A percentile compares a stretch with the other conserved stretches of the same genome.
Conservation (phyloP, 1,140 invertebrate genomes). For the Drosophila tsacasi region DNA sequence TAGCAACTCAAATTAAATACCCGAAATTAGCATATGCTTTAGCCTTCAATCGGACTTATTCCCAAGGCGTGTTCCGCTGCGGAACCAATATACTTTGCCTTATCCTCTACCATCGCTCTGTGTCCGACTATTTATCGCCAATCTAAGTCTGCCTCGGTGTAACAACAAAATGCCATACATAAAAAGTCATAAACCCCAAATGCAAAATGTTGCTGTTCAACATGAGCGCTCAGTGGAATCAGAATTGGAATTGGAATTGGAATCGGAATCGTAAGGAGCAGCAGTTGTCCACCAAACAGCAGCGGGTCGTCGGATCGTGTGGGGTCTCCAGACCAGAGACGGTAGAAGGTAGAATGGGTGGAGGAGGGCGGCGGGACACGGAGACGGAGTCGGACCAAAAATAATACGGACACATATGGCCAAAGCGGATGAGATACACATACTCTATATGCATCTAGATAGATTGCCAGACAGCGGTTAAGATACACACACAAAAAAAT, state of each 20-base stretch:
- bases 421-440: constrained; percentile 40
- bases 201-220: constrained; percentile 64
- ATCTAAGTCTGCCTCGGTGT: constrained; percentile 50
- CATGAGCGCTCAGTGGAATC: constrained; percentile 41
- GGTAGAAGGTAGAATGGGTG: background rate
- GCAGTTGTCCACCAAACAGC: constrained; percentile 6
- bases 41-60: constrained; percentile 18
- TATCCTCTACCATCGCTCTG: constrained; percentile 40
- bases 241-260: constrained; percentile 14
- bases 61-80: constrained; percentile 22
- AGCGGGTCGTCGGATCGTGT: constrained; percentile 52
- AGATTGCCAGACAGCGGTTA: constrained; percentile 16
- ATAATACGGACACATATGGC: constrained; percentile 36
- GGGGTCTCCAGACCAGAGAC: constrained; percentile 31
- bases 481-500: background rate
- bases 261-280: constrained; percentile 34
- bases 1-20: constrained; percentile 21
- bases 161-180: constrained; percentile 50
- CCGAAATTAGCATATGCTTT: constrained; percentile 20
- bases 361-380: background rate
- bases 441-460: constrained; percentile 41
- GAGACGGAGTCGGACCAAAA: constrained; percentile 20
- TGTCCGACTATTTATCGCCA: constrained; percentile 44
- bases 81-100: constrained; percentile 36
- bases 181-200: constrained; percentile 40